Evolutionary conservation across 1,140 invertebrate genomes (phyloP), one percentile per base, ranked within the genome.

Genomic region (Drosophila nannoptera): DNA sequence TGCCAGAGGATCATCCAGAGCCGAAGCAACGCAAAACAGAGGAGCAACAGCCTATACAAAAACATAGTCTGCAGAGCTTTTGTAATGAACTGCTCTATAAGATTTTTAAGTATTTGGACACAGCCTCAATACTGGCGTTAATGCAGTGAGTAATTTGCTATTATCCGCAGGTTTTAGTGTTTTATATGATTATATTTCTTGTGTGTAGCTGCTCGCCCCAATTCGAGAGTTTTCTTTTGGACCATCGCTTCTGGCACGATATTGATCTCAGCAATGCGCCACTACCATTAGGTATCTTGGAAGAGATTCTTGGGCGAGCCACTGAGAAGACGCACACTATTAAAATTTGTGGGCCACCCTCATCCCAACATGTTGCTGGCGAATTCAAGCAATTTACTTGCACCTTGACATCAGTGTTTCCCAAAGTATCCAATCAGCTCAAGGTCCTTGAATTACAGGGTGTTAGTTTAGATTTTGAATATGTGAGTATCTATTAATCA

Each of bases 51-150:
- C 14, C 54, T 11, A 12, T 12, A 9, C 46, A 9, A 31, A 40
- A 54, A 6, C 49, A 42, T 33, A 67, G 66, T 29, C 53, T 89
- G 53, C 58, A 77, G 8, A 59, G 67, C 22, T 89, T 92, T 50
- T 91, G 91, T 6, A 91, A 92, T 73, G 91, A 92, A 78, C 77
- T 92, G 36, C 78, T 92, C 11, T 83, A 91, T 59, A 90, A 92
- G 71, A 92, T 92, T 69, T 89, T 92, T 49, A 90, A 91, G 65
- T 89, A 90, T 83, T 73, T 92, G 36, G 74, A 89, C 70, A 89
- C 90, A 2, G 87, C 89, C 55, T 90, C 92, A 74, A 88, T 92
- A 5, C 71, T 91, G 78, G 80, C 90, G 43, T 36, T 92, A 53
- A 90, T 90, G 66, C 89, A 90, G 91, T 92, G 75, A 91, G 78